A percentile compares a stretch with the other conserved stretches of the same genome.
Evolutionary conservation across 2,113 vertebrate genomes (phyloP).

Genomic region (Phrynocephalus versicolor): DNA sequence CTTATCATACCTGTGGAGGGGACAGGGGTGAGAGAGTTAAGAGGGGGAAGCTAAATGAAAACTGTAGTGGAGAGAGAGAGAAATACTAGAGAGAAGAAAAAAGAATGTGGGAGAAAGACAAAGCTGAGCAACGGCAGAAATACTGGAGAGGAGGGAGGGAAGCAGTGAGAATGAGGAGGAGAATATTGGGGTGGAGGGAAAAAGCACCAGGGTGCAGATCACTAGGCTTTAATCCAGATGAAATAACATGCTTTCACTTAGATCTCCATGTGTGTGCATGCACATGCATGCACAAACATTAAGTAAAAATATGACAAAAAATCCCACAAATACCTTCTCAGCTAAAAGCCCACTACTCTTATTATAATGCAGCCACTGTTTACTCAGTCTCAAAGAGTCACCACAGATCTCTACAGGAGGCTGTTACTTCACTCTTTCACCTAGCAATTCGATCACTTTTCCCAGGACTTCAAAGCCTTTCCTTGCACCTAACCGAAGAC

Average conservation of each 20-base stretch:
- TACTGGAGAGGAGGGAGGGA: too few species aligned
- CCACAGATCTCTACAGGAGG: conserved; percentile 35
- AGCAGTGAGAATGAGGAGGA: too few species aligned
- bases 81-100: too few species aligned
- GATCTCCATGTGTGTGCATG: too few species aligned
- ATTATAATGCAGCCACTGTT: conserved; percentile 46
- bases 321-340: conserved; percentile 27
- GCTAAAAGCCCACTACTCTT: conserved; percentile 36
- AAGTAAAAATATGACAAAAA: conserved; percentile 2
- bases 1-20: too few species aligned
- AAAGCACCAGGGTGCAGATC: background rate
- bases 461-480: conserved; percentile 52
- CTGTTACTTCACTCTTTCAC: conserved; percentile 48
- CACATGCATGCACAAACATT: too few species aligned
- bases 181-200: too few species aligned
- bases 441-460: conserved; percentile 51
- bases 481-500: conserved; percentile 38
- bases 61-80: too few species aligned
- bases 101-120: too few species aligned
- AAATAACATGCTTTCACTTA: background rate
- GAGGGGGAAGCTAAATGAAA: too few species aligned
- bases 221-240: background rate
- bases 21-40: too few species aligned
- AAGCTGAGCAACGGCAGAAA: too few species aligned
- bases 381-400: conserved; percentile 42